A percentile compares a stretch with the other conserved stretches of the same genome.
These are phyloP conservation scores for Adelognathus sp. DNA, from an alignment of 2,888 invertebrate genomes.

Conservation along the genomic window DNA sequence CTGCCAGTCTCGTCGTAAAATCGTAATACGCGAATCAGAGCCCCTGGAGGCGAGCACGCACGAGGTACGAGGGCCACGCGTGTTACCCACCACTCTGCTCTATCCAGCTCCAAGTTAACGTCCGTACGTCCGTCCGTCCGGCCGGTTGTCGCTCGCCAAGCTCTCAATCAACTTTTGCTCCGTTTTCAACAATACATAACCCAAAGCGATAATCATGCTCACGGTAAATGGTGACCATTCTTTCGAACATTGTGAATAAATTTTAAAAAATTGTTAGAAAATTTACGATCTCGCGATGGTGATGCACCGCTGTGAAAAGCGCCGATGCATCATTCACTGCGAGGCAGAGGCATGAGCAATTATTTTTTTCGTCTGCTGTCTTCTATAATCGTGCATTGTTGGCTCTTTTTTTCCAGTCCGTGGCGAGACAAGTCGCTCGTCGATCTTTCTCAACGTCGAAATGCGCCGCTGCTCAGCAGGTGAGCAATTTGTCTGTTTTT, in stretches of 20 bases:
- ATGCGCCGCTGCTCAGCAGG: conserved; percentile 79
- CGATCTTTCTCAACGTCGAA: conserved; percentile 79
- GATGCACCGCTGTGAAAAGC: not conserved
- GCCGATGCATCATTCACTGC: not conserved
- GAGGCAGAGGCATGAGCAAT: not conserved
- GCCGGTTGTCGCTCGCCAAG: conserved; percentile 20
- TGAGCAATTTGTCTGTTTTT: conserved; percentile 58
- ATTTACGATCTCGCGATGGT: not conserved
- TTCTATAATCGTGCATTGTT: conserved; percentile 21
- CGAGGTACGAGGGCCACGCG: conserved; percentile 55
- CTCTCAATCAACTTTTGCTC: too few species aligned
- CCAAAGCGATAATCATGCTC: conserved; percentile 67
- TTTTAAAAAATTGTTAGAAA: not conserved
- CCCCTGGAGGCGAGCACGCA: conserved; percentile 52
- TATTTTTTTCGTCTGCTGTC: conserved; percentile 25
- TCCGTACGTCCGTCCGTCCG: conserved; percentile 21
- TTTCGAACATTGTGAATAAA: conserved; percentile 11
- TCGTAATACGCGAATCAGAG: conserved; percentile 54
- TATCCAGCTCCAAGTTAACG: conserved; percentile 10
- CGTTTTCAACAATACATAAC: conserved; percentile 21
- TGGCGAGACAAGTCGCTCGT: conserved; percentile 70
- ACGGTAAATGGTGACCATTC: conserved; percentile 69
- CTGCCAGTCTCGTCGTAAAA: conserved; percentile 23
- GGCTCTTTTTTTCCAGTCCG: conserved; percentile 73
- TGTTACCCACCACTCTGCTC: conserved; percentile 48